Base-by-base conservation (phyloP, 2,888 invertebrate genomes). In the Philopedon plagiatum region DNA sequence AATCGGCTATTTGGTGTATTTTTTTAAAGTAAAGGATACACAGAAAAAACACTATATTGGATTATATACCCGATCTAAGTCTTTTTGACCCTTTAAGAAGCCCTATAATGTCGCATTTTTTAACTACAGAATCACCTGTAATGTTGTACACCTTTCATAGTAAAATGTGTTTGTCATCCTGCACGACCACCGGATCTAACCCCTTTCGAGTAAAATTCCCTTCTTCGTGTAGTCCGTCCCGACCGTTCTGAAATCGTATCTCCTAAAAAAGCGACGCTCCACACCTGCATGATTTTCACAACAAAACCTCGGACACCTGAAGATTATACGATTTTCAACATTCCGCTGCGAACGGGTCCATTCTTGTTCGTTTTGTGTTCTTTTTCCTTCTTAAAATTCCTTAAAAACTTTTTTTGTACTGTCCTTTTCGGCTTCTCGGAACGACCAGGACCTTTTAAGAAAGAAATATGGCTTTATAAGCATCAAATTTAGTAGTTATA, bases 271-370 rank as follows among this genome's bases (percentile, higher is more conserved):
- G 62, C 61, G 71, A 56, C 71, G 71, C 71, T 71, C 61, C 71
- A 71, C 71, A 71, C 71, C 71, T 71, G 71, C 71, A 66, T 66
- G 71, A 71, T 71, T 71, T 71, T 71, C 71, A 71, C 71, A 71
- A 71, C 66, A 71, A 66, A 69, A 73, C 73, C 26, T 60, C 64
- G 68, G 64, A 73, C 73, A 73, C 73, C 73, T 73, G 73, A 73
- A 73, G 69, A 73, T 72, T 72, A 72, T 67, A 72, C 67, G 67
- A 72, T 73, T 73, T 73, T 69, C 68, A 68, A 73, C 68, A 73
- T 73, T 73, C 69, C 73, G 65, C 44, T 46, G 64, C 56, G 21
- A 58, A 41, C 39, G 23, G 58, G 29, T 18, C 61, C 46, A 61
- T 61, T 61, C 61, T 61, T 46, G 19, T 29, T 1, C 46, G 46